These are phyloP conservation scores for Pangasianodon hypophthalmus DNA, from an alignment of 2,113 vertebrate species.

Conservation along the genomic window DNA sequence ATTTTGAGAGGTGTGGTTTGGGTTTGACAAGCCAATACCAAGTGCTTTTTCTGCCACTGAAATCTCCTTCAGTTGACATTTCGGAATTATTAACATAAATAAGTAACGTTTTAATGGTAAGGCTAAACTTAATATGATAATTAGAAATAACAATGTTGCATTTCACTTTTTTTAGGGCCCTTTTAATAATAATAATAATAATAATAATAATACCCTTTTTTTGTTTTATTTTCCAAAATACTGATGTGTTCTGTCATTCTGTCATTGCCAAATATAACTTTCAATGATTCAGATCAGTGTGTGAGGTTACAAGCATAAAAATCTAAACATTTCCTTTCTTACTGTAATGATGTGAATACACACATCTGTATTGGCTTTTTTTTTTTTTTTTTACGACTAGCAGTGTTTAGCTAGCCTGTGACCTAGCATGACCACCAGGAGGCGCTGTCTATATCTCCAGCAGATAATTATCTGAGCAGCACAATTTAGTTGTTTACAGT, in stretches of 20 bases:
- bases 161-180: not conserved
- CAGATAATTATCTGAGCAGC: not conserved
- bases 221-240: not conserved
- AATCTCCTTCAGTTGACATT: not conserved
- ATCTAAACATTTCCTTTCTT: not conserved
- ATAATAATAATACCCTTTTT: not conserved
- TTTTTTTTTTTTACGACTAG: not conserved
- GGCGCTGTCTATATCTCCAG: not conserved
- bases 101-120: not conserved
- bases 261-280: not conserved
- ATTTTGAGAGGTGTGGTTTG: not conserved
- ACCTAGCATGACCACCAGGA: constrained; percentile 4
- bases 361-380: not conserved
- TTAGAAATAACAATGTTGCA: not conserved
- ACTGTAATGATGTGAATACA: not conserved
- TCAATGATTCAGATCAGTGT: not conserved
- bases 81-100: not conserved
- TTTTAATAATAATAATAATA: not conserved
- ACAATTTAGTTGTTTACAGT: not conserved
- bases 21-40: not conserved
- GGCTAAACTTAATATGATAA: not conserved
- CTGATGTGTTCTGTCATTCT: not conserved
- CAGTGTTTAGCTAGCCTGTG: not conserved
- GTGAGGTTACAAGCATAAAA: not conserved
- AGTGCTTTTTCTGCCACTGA: not conserved